Evolutionary conservation across 2,113 vertebrate species (phyloP).

Genomic region (Jaculus jaculus): DNA sequence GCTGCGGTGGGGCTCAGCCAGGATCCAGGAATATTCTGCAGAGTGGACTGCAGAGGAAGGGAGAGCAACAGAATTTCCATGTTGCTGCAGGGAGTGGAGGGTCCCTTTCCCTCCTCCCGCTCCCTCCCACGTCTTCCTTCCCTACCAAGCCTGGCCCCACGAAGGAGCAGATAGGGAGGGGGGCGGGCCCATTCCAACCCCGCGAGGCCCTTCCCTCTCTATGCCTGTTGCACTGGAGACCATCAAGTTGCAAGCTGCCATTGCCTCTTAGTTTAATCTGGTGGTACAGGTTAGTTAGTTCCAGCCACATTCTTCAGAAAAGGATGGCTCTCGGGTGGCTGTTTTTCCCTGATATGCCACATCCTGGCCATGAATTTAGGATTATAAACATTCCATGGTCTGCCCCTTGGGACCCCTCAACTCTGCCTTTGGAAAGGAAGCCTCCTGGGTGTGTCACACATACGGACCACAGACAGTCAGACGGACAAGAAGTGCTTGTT

Average conservation of each 20-base stretch:
- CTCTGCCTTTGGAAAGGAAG: constrained; percentile 2
- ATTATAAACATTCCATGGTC: background rate
- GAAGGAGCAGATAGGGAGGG: background rate
- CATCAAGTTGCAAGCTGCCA: background rate
- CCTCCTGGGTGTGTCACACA: background rate
- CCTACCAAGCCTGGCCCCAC: background rate
- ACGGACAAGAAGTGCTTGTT: background rate
- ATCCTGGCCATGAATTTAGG: background rate
- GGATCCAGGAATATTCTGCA: background rate
- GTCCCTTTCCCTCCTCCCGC: background rate
- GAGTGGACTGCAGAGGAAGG: background rate
- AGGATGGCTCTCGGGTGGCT: background rate
- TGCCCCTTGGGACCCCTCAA: background rate
- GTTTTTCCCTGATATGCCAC: constrained; percentile 18
- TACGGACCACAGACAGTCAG: background rate
- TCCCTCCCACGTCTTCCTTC: background rate
- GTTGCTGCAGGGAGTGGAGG: background rate
- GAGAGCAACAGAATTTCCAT: background rate
- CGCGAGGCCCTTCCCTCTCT: background rate
- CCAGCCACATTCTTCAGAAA: background rate
- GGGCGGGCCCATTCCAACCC: background rate
- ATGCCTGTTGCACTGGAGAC: background rate
- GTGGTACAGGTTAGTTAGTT: background rate
- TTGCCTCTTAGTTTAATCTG: background rate
- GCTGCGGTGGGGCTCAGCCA: constrained; percentile 1